These are phyloP conservation scores for Ophioninae sp. DNA, from an alignment of 2,888 invertebrate species.

Conservation along the genomic window DNA sequence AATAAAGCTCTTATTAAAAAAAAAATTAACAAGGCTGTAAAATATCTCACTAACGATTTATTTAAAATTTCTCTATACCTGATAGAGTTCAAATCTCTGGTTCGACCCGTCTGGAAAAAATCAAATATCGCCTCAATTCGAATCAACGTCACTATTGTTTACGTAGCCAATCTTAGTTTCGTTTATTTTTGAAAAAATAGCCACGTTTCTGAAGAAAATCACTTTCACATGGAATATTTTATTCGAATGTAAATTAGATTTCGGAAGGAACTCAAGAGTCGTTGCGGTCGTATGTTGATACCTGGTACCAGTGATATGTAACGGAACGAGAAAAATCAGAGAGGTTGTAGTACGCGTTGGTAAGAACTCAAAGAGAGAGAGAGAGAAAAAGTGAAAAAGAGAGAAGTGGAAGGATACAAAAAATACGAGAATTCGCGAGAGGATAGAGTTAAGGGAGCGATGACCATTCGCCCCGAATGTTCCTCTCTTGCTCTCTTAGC, in stretches of 20 bases:
- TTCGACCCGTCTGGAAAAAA: too few relatives aligned
- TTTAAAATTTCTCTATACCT: too few relatives aligned
- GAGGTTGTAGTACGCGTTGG: conserved; percentile 20
- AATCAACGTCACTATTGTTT: too few relatives aligned
- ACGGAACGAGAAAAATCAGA: conserved; percentile 23
- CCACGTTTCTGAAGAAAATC: too few relatives aligned
- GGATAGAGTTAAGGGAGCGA: conserved; percentile 58
- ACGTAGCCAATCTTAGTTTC: too few relatives aligned
- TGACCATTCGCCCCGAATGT: conserved; percentile 56
- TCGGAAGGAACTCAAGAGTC: conserved; percentile 35
- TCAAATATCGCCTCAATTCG: too few relatives aligned
- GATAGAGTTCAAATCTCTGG: too few relatives aligned
- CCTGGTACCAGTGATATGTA: conserved; percentile 20
- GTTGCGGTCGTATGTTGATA: conserved; percentile 45
- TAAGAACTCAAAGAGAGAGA: conserved; percentile 35
- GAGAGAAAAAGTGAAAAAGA: conserved; percentile 15
- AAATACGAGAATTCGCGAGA: conserved; percentile 30
- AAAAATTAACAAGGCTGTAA: too few relatives aligned
- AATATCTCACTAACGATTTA: too few relatives aligned
- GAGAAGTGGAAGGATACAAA: conserved; percentile 35
- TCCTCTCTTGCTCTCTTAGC: neutral
- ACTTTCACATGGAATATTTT: too few relatives aligned
- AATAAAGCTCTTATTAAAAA: too few relatives aligned
- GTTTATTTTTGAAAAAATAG: too few relatives aligned
- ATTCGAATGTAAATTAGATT: conserved; percentile 62